phyloP scores from a whole-genome alignment of 2,113 vertebrate species.

The Sphyrna mokarran region DNA sequence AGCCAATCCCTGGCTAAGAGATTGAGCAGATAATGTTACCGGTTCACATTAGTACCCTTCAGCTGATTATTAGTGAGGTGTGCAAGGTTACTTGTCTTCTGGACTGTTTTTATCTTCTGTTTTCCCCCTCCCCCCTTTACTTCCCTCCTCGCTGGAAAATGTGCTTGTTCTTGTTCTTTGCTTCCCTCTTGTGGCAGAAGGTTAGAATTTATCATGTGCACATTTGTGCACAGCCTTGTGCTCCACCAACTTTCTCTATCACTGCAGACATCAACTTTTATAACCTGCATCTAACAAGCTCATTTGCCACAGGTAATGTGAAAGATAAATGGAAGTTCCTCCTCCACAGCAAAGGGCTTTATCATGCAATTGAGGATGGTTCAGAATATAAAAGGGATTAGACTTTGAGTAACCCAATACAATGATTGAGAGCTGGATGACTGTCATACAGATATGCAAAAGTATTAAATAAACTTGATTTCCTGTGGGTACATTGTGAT shows the following conservation, averaged over 20 bases:
- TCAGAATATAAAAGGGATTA: neutral
- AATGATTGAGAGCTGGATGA: neutral
- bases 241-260: neutral
- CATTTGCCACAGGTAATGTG: neutral
- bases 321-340: neutral
- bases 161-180: neutral
- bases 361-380: neutral
- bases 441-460: neutral
- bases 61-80: neutral
- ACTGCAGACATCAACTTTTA: neutral
- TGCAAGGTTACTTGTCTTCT: neutral
- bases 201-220: neutral
- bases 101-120: neutral
- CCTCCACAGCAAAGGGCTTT: neutral
- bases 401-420: neutral
- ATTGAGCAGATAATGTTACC: too few species aligned
- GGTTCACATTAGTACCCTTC: neutral
- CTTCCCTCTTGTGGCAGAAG: neutral
- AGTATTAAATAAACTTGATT: neutral
- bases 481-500: neutral
- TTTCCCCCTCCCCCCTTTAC: neutral
- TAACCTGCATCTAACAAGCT: neutral
- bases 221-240: neutral
- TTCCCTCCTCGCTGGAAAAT: neutral
- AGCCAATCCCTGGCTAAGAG: neutral